Percentiles rank a stretch among this genome's conserved stretches.
Evolutionary conservation across 2,113 vertebrate genomes (phyloP).

Genomic region (Halichoeres trimaculatus): DNA sequence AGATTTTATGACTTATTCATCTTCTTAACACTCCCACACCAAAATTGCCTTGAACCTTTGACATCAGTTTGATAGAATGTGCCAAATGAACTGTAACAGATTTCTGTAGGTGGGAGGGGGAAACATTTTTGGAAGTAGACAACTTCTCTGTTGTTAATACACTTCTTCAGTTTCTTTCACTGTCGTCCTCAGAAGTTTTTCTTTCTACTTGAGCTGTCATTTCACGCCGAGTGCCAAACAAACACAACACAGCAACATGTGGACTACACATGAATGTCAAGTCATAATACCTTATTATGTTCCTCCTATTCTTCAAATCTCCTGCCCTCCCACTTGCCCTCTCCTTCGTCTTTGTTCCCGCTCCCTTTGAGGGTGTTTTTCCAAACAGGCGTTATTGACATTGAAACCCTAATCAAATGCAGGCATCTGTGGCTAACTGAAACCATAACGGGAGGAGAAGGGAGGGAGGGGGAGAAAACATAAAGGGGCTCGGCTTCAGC

Average conservation of each 20-base stretch:
- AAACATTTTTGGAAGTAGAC: not conserved
- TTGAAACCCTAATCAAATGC: constrained; percentile 74
- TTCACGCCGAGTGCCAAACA: constrained; percentile 53
- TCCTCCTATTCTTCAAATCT: constrained; percentile 49
- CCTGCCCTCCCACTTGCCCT: constrained; percentile 49
- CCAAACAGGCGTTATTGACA: constrained; percentile 74
- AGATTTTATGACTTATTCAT: not conserved
- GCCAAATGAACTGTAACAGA: constrained; percentile 32
- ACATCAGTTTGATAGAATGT: not conserved
- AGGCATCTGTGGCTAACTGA: constrained; percentile 64
- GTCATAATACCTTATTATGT: constrained; percentile 66
- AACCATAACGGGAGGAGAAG: constrained; percentile 46
- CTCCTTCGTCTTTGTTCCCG: constrained; percentile 52
- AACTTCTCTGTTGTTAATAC: not conserved
- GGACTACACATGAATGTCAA: constrained; percentile 69
- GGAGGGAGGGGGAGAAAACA: not conserved
- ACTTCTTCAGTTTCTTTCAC: constrained; percentile 25
- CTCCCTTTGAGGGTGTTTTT: constrained; percentile 70
- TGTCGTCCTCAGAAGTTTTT: constrained; percentile 24
- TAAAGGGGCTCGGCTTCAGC: constrained; percentile 40
- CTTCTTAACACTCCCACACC: constrained; percentile 15
- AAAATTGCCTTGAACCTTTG: constrained; percentile 26
- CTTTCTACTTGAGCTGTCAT: constrained; percentile 59
- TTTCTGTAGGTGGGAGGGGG: not conserved
- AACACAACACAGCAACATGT: constrained; percentile 69